A percentile compares a stretch with the other conserved stretches of the same genome.
Conservation (phyloP, 92 coral and sea anemone genomes). For the Micromussa lordhowensis region DNA sequence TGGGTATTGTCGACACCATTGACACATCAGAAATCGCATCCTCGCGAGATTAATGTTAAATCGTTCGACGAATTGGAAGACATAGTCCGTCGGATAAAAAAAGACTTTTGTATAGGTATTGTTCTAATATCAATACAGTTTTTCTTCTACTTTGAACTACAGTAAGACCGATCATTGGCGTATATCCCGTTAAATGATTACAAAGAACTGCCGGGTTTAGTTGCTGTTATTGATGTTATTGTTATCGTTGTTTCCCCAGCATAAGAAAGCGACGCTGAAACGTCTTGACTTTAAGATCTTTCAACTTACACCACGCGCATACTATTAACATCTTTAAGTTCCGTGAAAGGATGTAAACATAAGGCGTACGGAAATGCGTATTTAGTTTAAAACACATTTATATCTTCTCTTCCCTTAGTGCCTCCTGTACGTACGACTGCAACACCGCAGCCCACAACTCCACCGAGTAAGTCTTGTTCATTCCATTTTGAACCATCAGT, state of each 20-base stretch:
- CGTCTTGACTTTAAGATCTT: too few species aligned
- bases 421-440: background rate
- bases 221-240: background rate
- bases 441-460: background rate
- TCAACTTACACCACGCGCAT: too few species aligned
- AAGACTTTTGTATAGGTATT: slow-evolving; percentile 62
- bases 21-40: slow-evolving; percentile 66
- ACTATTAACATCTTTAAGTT: too few species aligned
- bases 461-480: background rate
- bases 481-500: background rate
- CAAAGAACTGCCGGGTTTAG: too few species aligned
- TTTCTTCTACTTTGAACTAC: too few species aligned
- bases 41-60: slow-evolving; percentile 12
- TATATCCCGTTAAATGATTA: too few species aligned
- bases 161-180: too few species aligned
- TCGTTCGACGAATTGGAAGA: slow-evolving; percentile 56
- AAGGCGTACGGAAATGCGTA: too few species aligned
- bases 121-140: background rate
- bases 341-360: too few species aligned
- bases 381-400: too few species aligned
- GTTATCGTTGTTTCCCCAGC: background rate
- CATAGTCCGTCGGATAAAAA: slow-evolving; percentile 35
- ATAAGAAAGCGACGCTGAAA: too few species aligned
- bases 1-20: slow-evolving; percentile 62
- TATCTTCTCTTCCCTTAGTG: background rate